Percentiles rank a stretch among this genome's conserved stretches.
Conservation (phyloP, 2,888 invertebrate species). For the Junonia oenone region DNA sequence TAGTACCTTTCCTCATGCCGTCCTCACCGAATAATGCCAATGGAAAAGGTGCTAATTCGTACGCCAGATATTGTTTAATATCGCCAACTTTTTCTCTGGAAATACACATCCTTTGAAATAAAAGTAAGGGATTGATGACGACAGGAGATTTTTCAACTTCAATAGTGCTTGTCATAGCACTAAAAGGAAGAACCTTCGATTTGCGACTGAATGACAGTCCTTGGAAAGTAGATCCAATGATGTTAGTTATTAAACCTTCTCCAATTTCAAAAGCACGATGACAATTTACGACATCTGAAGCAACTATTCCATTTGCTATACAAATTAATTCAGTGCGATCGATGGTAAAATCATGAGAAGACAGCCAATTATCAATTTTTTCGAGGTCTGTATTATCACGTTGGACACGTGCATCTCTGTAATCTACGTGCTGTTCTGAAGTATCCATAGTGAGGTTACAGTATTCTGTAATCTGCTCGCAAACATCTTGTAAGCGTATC, state of each 20-base stretch:
- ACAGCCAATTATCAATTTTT: conserved; percentile 1
- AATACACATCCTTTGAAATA: conserved; percentile 9
- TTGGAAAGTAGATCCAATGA: conserved; percentile 11
- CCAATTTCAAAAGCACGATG: conserved; percentile 1
- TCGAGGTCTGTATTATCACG: neutral
- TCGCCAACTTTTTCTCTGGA: conserved; percentile 7
- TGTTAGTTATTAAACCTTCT: conserved; percentile 13
- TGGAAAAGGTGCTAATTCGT: conserved; percentile 9
- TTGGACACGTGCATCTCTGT: conserved; percentile 13
- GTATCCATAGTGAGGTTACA: conserved; percentile 23
- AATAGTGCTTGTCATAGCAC: conserved; percentile 9
- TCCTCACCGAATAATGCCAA: conserved; percentile 20
- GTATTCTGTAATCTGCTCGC: conserved; percentile 29
- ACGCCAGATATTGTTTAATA: conserved; percentile 2
- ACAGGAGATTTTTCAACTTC: conserved; percentile 7
- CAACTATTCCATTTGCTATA: conserved; percentile 1
- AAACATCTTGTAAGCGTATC: conserved; percentile 33
- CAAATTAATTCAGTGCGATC: conserved; percentile 1
- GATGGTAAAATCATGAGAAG: neutral
- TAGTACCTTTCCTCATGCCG: conserved; percentile 23
- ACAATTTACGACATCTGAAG: neutral
- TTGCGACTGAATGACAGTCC: conserved; percentile 3
- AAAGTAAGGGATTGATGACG: conserved; percentile 7
- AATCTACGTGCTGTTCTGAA: conserved; percentile 25
- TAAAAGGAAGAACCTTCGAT: conserved; percentile 7